Evolutionary conservation across 2,113 vertebrate genomes (phyloP), one percentile per base, ranked within the genome.

Genomic region (Seriola rivoliana): DNA sequence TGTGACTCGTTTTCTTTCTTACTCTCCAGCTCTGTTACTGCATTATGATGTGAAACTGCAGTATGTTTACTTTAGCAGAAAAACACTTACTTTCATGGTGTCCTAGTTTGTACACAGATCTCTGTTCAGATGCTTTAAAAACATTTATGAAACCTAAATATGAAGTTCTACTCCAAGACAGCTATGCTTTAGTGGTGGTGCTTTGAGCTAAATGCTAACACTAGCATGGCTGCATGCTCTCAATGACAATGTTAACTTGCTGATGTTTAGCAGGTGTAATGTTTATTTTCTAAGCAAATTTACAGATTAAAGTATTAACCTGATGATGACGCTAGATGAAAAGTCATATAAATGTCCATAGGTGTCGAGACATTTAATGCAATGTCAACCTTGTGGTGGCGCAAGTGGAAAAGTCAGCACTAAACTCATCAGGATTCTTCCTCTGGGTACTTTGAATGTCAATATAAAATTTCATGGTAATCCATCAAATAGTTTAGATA

Each of bases 1-100:
- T 58, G 68, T 70, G 78, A 76, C 85, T 78, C 13, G 46, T 62
- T 84, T 57, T 69, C 59, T 50, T 55, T 85, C 76, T 72, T 38
- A 42, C 23, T 81, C 60, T 71, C 48, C 34, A 13, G 69, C 42
- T 55, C 78, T 8, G 3, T 55, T 60, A 69, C 16, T 23, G 50
- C 19, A 60, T 38, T 60, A 63, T 66, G 23, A 55, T 78, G 54
- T 48, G 32, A 72, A 72, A 36, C 67, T 71, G 71, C 19, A 71
- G 50, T 40, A n/a, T 58, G 44, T 36, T 3, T 23, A 50, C 38
- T 71, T 58, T 9, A 50, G 57, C 0, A 46, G 29, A 67, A 78
- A 71, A 67, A 75, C 64, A 36, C 60, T 2, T 42, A 17, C 3
- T 76, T 34, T 77, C 7, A 54, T 1, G 8, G 5, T 23, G 13